These are phyloP conservation scores for Oryctes rhinoceros DNA, from an alignment of 1,140 invertebrate genomes.

Conservation along the genomic window DNA sequence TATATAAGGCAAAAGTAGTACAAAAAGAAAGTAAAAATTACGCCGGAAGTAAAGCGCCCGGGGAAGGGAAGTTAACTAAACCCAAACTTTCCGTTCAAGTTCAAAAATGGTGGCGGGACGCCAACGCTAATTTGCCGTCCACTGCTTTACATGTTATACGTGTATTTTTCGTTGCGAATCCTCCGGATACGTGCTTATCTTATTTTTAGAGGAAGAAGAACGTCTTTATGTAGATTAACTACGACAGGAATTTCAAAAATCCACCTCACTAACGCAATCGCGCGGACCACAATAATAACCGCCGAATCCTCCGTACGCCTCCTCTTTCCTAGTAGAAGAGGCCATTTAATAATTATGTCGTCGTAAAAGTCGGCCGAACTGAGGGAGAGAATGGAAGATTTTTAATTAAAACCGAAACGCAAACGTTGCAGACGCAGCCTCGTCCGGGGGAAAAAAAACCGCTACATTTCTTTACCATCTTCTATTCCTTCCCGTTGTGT, in stretches of 20 bases:
- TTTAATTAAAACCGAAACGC: conserved; percentile 30
- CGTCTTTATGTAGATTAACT: too few species aligned
- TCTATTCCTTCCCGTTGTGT: neutral
- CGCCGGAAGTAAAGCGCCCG: too few species aligned
- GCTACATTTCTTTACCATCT: neutral
- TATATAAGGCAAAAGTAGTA: too few species aligned
- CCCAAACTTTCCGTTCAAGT: too few species aligned
- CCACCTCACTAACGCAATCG: neutral
- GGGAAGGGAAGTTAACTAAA: too few species aligned
- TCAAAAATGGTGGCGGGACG: too few species aligned
- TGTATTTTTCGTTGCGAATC: too few species aligned
- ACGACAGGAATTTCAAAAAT: neutral
- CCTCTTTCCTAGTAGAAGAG: neutral
- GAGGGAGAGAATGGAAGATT: neutral
- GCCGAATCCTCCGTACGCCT: neutral
- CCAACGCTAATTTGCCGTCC: too few species aligned
- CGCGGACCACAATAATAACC: neutral
- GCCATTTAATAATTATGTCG: conserved; percentile 31
- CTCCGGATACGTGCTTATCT: too few species aligned
- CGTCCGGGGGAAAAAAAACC: conserved; percentile 16
- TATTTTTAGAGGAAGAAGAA: too few species aligned
- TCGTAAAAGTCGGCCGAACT: conserved; percentile 6
- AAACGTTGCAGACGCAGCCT: conserved; percentile 10
- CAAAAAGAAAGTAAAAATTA: too few species aligned
- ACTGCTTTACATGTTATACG: too few species aligned